Percentiles rank a stretch among this genome's conserved stretches.
Evolutionary conservation across 64 coral and sea anemone genomes (phyloP).

Genomic region (Stichodactyla mertensii): DNA sequence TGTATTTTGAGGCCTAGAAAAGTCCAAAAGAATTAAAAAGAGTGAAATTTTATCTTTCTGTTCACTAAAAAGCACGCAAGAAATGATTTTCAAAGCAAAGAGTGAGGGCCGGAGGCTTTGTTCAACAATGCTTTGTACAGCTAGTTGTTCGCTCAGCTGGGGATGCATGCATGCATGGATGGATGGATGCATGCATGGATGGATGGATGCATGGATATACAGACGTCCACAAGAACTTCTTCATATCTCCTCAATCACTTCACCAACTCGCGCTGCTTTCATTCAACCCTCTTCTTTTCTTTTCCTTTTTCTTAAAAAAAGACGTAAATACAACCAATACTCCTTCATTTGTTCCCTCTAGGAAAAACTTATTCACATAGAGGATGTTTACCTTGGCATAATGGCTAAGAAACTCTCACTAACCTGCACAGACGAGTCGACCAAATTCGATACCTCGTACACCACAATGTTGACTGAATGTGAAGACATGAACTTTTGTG

Average conservation of each 20-base stretch:
- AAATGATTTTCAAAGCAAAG: no score
- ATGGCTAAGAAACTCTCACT: constrained; percentile 41
- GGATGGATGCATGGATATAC: background rate
- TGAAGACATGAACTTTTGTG: constrained; percentile 66
- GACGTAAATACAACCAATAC: background rate
- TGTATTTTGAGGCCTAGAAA: no score
- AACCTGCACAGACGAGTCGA: constrained; percentile 28
- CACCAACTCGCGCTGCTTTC: no score
- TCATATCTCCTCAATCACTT: no score
- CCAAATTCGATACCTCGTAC: constrained; percentile 67
- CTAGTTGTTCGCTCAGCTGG: no score
- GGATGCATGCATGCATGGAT: background rate
- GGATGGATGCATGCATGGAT: background rate
- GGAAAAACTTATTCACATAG: constrained; percentile 67
- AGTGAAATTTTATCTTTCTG: no score
- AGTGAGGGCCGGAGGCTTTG: no score
- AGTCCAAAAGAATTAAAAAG: no score
- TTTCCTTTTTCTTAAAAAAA: background rate
- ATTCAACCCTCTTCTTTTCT: no score
- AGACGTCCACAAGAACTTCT: no score
- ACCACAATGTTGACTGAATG: constrained; percentile 86
- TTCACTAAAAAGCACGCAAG: no score
- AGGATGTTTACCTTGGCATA: constrained; percentile 63
- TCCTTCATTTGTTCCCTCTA: background rate
- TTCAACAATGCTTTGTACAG: no score